These are phyloP conservation scores for Holotrichia oblita DNA, from an alignment of 1,140 invertebrate species.

Conservation along the genomic window DNA sequence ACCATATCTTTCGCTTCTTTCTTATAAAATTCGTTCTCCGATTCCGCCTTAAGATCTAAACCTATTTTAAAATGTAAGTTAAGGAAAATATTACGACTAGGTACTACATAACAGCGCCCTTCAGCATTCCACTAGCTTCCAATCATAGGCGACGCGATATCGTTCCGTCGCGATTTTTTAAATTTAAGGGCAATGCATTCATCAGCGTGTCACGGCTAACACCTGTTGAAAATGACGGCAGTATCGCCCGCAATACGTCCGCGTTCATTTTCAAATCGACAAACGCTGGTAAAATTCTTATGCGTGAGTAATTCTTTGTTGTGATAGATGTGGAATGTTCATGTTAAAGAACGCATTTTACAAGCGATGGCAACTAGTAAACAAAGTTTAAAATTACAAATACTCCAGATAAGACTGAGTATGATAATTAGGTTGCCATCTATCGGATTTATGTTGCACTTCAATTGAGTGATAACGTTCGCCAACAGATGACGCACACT, in stretches of 20 bases:
- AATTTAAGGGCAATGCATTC: conserved; percentile 5
- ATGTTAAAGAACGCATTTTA: neutral
- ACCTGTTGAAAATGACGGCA: neutral
- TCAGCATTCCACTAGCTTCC: neutral
- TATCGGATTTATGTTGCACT: neutral
- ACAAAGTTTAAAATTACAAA: conserved; percentile 36
- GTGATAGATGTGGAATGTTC: neutral
- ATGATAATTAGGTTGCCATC: neutral
- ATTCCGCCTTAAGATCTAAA: conserved; percentile 72
- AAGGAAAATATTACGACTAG: conserved; percentile 66
- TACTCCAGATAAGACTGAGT: conserved; percentile 15
- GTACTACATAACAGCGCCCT: no score
- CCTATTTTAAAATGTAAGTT: conserved; percentile 64
- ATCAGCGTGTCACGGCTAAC: neutral
- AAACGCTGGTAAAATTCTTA: neutral
- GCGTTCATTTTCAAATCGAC: neutral
- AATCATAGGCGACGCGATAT: neutral
- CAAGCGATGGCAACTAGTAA: neutral
- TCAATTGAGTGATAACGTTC: neutral
- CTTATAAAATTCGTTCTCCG: conserved; percentile 80
- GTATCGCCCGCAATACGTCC: neutral
- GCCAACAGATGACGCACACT: neutral
- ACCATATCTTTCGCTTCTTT: conserved; percentile 93
- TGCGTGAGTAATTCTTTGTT: neutral
- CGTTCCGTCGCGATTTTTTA: neutral